A percentile compares a stretch with the other conserved stretches of the same genome.
These are phyloP conservation scores for Protonibea diacanthus DNA, from an alignment of 2,797 vertebrate species.

Conservation along the genomic window DNA sequence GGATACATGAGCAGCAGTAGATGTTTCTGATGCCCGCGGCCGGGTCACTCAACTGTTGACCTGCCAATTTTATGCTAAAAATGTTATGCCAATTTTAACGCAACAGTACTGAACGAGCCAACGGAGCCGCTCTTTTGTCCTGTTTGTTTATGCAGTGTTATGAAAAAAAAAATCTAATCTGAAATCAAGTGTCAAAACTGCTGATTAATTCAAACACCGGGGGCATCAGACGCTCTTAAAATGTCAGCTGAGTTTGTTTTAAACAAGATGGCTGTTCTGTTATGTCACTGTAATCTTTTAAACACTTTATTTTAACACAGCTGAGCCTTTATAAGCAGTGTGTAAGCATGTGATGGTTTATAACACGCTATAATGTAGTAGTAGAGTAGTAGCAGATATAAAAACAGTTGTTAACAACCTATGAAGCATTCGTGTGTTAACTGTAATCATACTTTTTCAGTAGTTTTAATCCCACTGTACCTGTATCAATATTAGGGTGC, in stretches of 20 bases:
- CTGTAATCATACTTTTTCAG: constrained; percentile 15
- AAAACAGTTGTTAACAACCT: neutral
- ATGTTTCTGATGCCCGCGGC: neutral
- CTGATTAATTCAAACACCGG: constrained; percentile 7
- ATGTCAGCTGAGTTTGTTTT: constrained; percentile 14
- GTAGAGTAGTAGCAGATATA: constrained; percentile 19
- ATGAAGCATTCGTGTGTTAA: neutral
- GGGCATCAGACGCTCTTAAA: constrained; percentile 3
- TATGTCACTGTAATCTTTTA: constrained; percentile 7
- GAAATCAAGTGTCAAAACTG: constrained; percentile 24
- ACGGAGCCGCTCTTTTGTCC: constrained; percentile 19
- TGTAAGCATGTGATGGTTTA: constrained; percentile 16
- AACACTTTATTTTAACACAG: constrained; percentile 4
- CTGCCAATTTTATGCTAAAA: neutral
- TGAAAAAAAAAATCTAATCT: constrained; percentile 6
- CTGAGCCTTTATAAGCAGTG: constrained; percentile 18
- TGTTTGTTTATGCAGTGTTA: neutral
- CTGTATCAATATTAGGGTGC: no score
- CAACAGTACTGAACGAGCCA: neutral
- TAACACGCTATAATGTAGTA: constrained; percentile 8
- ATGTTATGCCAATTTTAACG: no score
- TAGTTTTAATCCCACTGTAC: neutral
- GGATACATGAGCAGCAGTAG: constrained; percentile 30
- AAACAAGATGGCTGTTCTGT: constrained; percentile 10
- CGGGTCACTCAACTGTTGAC: constrained; percentile 14